Evolutionary conservation across 1,140 invertebrate species (phyloP), one percentile per base, ranked within the genome.

Genomic region (Dufourea novaeangliae): DNA sequence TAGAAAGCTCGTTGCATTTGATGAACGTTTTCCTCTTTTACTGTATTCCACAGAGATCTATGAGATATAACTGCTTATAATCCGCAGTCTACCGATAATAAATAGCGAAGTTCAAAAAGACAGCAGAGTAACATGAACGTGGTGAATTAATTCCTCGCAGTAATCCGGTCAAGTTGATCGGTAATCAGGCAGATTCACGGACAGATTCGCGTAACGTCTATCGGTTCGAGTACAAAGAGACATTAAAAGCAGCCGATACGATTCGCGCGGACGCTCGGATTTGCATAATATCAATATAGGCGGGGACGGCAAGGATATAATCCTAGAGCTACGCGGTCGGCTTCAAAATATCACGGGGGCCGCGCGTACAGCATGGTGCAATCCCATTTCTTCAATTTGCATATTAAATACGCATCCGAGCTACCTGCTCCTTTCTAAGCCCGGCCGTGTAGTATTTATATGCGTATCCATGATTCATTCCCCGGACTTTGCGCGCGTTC

Each of bases 351-450:
- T 80, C 82, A 83, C 76, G 74, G 34, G n/a, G n/a, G n/a, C n/a
- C 62, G 59, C 72, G 72, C 76, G 83, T 82, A 82, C 76, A 69
- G 72, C 79, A 78, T 62, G 74, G 54, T 77, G 71, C 82, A 84
- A 88, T 88, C 83, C 82, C 79, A 80, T 86, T 88, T 87, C 82
- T 79, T 78, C 83, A 88, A 88, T 88, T 87, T 88, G 80, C 87
- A 88, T 88, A 86, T 87, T 88, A 88, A 88, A 88, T 84, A 87
- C 86, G 79, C 73, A 78, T 79, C 79, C 71, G 70, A 78, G 69
- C 37, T 64, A 22, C n/a, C 73, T 63, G 63, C 59, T 73, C 44
- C 64, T 75, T 78, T 79, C 67, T 76, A 82, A 82, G 71, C 67
- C 79, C 56, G 44, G 27, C 52, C 50, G 34, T 59, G 50, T 78